A percentile compares a stretch with the other conserved stretches of the same genome.
Conservation (phyloP, 1,140 invertebrate genomes). For the Hetaerina americana region DNA sequence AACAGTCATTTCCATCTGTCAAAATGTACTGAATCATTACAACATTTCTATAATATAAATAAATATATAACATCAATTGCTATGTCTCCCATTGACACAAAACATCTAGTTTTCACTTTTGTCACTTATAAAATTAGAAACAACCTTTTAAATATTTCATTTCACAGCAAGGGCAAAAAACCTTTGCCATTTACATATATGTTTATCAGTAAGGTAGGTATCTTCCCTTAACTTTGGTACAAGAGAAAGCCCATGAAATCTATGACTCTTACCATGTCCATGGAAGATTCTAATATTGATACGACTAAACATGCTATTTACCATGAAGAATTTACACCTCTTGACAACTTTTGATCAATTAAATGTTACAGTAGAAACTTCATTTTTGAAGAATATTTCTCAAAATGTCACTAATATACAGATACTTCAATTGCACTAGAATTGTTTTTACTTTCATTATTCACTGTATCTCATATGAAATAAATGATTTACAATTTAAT, state of each 20-base stretch:
- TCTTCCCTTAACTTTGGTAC: neutral
- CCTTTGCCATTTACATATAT: neutral
- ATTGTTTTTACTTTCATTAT: neutral
- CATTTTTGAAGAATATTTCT: neutral
- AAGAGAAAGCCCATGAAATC: neutral
- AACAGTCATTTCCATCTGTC: neutral
- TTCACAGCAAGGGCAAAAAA: neutral
- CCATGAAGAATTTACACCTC: neutral
- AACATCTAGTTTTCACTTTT: neutral
- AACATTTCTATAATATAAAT: constrained; percentile 1
- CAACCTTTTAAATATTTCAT: neutral
- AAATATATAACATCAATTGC: neutral
- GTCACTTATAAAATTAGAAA: neutral
- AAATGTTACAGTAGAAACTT: neutral
- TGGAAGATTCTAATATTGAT: neutral
- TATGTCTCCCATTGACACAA: neutral
- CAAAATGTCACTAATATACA: too few relatives aligned
- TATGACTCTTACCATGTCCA: neutral
- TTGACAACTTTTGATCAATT: neutral
- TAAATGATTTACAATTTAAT: too few relatives aligned
- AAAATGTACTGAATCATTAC: neutral
- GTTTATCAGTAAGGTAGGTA: too few relatives aligned
- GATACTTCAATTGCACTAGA: neutral
- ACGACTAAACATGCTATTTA: neutral
- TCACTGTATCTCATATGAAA: too few relatives aligned